A percentile compares a stretch with the other conserved stretches of the same genome.
These are phyloP conservation scores for Nephrotoma appendiculata DNA, from an alignment of 2,888 invertebrate genomes.

Conservation along the genomic window DNA sequence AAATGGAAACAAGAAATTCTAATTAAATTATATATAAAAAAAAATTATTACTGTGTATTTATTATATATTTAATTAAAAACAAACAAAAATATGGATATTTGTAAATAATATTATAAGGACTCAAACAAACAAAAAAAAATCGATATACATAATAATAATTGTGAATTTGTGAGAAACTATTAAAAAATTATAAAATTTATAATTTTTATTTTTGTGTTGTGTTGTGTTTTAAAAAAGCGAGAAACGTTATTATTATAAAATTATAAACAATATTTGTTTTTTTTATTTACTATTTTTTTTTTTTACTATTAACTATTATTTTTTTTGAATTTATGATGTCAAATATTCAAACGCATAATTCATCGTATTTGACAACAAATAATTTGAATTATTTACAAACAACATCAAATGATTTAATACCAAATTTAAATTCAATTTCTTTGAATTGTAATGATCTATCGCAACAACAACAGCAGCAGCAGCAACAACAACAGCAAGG, in stretches of 20 bases:
- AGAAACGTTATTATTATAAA: not conserved
- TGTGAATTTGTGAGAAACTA: not conserved
- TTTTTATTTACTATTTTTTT: not conserved
- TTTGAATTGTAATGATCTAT: not conserved
- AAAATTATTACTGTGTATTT: not conserved
- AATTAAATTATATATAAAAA: not conserved
- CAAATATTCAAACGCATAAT: not conserved
- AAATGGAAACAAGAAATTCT: not conserved
- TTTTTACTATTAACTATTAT: not conserved
- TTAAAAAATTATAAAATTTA: not conserved
- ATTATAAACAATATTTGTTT: not conserved
- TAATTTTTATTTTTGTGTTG: constrained; percentile 13
- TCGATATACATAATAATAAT: not conserved
- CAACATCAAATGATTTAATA: not conserved
- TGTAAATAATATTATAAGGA: not conserved
- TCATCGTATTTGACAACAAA: constrained; percentile 1
- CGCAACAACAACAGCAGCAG: not conserved
- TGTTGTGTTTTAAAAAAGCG: not conserved
- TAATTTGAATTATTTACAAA: constrained; percentile 1
- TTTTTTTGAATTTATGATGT: not conserved
- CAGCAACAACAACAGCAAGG: not conserved
- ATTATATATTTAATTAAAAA: not conserved
- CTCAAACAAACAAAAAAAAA: not conserved
- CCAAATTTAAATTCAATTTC: not conserved
- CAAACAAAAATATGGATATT: not conserved